phyloP scores from a whole-genome alignment of 2,113 vertebrate species.

The Myrmophylax atrothorax region DNA sequence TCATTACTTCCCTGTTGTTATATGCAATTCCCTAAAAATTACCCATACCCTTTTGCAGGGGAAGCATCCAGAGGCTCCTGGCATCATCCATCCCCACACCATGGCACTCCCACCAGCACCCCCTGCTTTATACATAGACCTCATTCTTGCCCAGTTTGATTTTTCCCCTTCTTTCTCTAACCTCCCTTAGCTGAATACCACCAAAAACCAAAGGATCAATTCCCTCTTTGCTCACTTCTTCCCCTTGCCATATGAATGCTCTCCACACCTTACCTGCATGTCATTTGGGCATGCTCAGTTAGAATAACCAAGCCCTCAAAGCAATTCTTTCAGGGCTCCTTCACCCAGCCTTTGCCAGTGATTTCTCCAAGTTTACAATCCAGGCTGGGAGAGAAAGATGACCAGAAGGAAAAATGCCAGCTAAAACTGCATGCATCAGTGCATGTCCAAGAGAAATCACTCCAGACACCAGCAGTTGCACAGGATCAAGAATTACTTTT shows the following conservation, averaged over 20 bases:
- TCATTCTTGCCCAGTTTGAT: background rate
- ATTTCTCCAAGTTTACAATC: background rate
- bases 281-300: background rate
- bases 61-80: background rate
- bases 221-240: background rate
- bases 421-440: background rate
- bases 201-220: background rate
- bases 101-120: background rate
- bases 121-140: background rate
- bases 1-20: background rate
- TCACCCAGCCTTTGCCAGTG: background rate
- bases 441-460: background rate
- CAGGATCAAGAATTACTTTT: conserved; percentile 12
- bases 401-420: background rate
- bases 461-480: background rate
- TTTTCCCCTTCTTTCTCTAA: background rate
- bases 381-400: background rate
- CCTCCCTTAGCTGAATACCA: background rate
- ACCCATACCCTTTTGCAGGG: background rate
- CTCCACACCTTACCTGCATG: background rate
- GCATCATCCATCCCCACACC: background rate
- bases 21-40: background rate
- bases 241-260: background rate
- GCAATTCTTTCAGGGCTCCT: background rate
- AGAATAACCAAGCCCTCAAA: background rate